Conservation (phyloP, 2,113 vertebrate species). For the Nestor notabilis region DNA sequence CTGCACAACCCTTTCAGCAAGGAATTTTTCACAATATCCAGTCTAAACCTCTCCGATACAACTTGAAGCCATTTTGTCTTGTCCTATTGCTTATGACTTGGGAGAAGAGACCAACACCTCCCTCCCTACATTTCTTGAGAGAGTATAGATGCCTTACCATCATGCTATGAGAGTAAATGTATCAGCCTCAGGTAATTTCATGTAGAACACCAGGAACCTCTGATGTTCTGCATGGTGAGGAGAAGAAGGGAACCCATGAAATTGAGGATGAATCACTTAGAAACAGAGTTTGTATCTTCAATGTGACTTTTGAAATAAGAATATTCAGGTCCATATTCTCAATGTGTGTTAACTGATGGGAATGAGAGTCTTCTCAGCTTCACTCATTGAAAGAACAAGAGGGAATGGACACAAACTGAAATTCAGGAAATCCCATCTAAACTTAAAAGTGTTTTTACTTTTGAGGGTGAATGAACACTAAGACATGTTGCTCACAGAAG, state of each 20-base stretch:
- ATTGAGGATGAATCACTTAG: not conserved
- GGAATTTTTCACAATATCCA: not conserved
- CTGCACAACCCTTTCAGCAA: not conserved
- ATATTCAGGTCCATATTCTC: not conserved
- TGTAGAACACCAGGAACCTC: not conserved
- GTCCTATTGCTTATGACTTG: not conserved
- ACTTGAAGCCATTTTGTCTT: not conserved
- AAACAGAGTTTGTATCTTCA: not conserved
- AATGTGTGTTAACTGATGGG: not conserved
- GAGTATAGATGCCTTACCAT: not conserved
- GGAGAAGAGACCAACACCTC: not conserved
- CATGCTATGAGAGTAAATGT: not conserved
- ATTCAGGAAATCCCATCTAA: not conserved
- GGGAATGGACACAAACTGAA: not conserved
- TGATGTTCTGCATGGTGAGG: not conserved
- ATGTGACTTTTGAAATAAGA: not conserved
- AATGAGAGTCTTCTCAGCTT: not conserved
- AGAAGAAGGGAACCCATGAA: not conserved
- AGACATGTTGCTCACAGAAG: not conserved
- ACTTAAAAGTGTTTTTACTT: not conserved
- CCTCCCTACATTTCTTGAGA: not conserved
- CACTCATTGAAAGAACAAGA: not conserved
- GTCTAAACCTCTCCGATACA: not conserved
- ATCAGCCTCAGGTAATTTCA: not conserved
- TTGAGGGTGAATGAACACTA: not conserved